phyloP scores from a whole-genome alignment of 2,113 vertebrate species.

The Cnemophilus loriae region DNA sequence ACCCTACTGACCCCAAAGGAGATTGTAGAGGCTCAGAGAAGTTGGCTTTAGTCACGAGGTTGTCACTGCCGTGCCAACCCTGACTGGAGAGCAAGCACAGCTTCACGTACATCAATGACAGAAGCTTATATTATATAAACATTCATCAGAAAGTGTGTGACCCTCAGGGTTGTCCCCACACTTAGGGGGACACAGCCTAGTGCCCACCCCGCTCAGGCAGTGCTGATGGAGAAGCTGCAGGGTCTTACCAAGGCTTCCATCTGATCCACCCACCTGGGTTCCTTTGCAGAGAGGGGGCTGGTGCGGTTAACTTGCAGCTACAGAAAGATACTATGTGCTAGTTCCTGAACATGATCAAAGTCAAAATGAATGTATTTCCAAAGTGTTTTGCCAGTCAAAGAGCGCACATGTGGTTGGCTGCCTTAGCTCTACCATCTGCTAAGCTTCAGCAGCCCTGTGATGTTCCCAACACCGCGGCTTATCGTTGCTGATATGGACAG shows the following conservation, averaged over 20 bases:
- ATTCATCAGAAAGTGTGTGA: background rate
- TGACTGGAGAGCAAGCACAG: background rate
- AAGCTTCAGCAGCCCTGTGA: background rate
- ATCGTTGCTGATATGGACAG: background rate
- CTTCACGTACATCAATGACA: background rate
- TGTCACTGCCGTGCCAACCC: rapidly evolving
- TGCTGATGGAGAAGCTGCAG: background rate
- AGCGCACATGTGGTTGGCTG: rapidly evolving
- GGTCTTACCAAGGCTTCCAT: background rate
- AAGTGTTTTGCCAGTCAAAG: background rate
- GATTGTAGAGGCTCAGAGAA: background rate
- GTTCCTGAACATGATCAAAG: background rate
- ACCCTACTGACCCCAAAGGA: background rate
- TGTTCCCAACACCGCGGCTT: rapidly evolving
- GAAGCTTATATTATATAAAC: background rate
- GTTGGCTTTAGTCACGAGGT: background rate
- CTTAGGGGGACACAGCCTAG: rapidly evolving
- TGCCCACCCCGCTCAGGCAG: rapidly evolving
- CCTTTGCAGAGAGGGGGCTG: background rate
- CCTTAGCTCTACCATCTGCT: background rate
- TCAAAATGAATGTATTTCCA: background rate
- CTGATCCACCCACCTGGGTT: rapidly evolving
- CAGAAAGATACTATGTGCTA: background rate
- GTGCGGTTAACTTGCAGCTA: background rate
- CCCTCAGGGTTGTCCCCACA: background rate